phyloP scores from a whole-genome alignment of 2,888 invertebrate genomes.

The Drosophila tripunctata region DNA sequence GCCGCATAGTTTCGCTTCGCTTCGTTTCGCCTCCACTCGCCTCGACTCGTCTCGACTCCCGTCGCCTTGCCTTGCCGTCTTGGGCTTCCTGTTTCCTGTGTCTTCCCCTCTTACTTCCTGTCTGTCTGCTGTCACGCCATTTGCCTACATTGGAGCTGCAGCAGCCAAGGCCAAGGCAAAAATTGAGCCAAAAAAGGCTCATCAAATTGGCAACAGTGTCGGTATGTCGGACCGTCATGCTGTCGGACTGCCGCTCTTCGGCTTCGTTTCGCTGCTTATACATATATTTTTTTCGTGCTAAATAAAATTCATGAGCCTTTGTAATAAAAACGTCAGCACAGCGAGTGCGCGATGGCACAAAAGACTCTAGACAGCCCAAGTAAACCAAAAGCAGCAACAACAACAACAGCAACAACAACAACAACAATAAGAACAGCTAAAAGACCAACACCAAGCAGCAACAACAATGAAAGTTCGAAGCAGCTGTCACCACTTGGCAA shows the following conservation, averaged over 20 bases:
- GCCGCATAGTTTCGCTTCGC: constrained; percentile 53
- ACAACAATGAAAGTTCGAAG: constrained; percentile 31
- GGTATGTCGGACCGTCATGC: too few relatives aligned
- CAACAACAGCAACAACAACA: constrained; percentile 14
- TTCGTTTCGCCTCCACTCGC: neutral
- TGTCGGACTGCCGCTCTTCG: too few relatives aligned
- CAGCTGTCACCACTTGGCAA: constrained; percentile 71
- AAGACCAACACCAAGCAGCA: too few relatives aligned
- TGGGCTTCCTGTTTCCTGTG: constrained; percentile 11
- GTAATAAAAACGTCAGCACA: constrained; percentile 70
- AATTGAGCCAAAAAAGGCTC: constrained; percentile 43
- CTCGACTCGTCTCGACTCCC: neutral
- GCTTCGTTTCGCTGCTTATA: neutral
- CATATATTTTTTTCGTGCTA: constrained; percentile 42
- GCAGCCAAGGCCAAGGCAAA: constrained; percentile 43
- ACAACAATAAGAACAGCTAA: constrained; percentile 8
- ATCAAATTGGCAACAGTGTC: constrained; percentile 64
- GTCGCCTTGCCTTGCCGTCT: neutral
- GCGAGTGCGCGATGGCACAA: constrained; percentile 54
- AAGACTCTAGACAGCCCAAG: constrained; percentile 39
- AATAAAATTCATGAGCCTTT: constrained; percentile 76
- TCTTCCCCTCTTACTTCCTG: too few relatives aligned
- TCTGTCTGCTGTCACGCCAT: constrained; percentile 43
- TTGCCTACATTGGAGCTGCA: constrained; percentile 44
- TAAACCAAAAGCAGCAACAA: constrained; percentile 6